These are phyloP conservation scores for Mobula birostris DNA, from an alignment of 2,113 vertebrate genomes.

Conservation along the genomic window DNA sequence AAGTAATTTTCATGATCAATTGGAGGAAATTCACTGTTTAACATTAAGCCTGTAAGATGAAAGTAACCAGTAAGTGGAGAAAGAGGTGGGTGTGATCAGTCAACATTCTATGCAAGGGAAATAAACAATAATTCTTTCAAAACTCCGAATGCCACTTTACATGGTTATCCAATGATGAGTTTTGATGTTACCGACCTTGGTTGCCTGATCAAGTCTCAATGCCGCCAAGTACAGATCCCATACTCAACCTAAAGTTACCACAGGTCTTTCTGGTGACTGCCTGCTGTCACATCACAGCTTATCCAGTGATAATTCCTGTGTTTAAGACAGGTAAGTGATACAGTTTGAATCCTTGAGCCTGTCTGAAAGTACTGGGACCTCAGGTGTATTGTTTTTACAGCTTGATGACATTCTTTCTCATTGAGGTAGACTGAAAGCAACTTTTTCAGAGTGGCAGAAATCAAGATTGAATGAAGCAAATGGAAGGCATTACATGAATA, in stretches of 20 bases:
- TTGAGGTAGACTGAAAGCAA: neutral
- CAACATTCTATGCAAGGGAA: neutral
- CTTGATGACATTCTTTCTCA: neutral
- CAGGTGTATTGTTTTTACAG: neutral
- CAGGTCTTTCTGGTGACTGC: neutral
- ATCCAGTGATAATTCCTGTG: neutral
- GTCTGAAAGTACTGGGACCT: neutral
- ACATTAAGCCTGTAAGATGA: neutral
- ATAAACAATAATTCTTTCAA: neutral
- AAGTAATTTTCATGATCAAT: neutral
- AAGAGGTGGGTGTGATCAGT: neutral
- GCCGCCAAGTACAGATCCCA: neutral
- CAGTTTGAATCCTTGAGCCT: neutral
- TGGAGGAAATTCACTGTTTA: neutral
- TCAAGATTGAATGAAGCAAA: too few relatives aligned
- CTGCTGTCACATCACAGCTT: too few relatives aligned
- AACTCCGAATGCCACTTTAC: neutral
- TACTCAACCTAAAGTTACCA: neutral
- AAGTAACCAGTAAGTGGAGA: neutral
- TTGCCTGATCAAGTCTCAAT: neutral
- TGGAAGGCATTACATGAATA: too few relatives aligned
- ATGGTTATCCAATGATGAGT: neutral
- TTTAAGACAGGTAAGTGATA: neutral
- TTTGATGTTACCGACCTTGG: neutral
- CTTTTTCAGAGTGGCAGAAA: too few relatives aligned